These are phyloP conservation scores for Nomada ferruginata DNA, from an alignment of 2,888 invertebrate genomes.

Conservation along the genomic window DNA sequence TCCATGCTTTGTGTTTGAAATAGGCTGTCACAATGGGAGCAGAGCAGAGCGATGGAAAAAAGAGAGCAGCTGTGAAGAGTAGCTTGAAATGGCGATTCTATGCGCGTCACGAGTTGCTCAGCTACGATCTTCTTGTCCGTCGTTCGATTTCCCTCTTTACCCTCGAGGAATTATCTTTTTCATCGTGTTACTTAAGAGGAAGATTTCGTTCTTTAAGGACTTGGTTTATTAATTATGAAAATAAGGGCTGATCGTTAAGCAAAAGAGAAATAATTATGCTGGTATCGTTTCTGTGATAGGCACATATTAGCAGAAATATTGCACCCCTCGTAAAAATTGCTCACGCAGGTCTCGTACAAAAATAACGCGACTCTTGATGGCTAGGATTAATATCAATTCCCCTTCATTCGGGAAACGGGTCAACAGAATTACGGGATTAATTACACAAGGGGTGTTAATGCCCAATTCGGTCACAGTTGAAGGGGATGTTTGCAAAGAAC, in stretches of 20 bases:
- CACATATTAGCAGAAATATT: too few relatives aligned
- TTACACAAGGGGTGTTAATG: slow-evolving; percentile 82
- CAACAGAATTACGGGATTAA: slow-evolving; percentile 83
- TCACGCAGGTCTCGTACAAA: too few relatives aligned
- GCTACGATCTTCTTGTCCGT: slow-evolving; percentile 50
- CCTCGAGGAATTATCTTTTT: slow-evolving; percentile 28
- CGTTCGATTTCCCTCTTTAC: slow-evolving; percentile 40
- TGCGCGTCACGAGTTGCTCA: slow-evolving; percentile 65
- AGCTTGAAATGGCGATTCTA: slow-evolving; percentile 76
- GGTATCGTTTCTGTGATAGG: too few relatives aligned
- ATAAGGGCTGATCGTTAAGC: not conserved
- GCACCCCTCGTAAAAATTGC: too few relatives aligned
- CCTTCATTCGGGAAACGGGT: slow-evolving; percentile 64
- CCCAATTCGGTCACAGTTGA: slow-evolving; percentile 77
- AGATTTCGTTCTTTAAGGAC: slow-evolving; percentile 4
- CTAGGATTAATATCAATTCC: slow-evolving; percentile 45
- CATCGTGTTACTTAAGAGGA: not conserved
- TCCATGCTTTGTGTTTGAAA: slow-evolving; percentile 53
- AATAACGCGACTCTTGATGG: not conserved
- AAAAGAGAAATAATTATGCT: too few relatives aligned
- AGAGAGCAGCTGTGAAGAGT: slow-evolving; percentile 66
- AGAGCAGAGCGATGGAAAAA: slow-evolving; percentile 53
- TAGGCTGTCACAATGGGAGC: slow-evolving; percentile 58
- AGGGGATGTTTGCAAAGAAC: slow-evolving; percentile 73
- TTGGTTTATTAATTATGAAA: not conserved